phyloP scores from a whole-genome alignment of 2,888 invertebrate genomes.

The Germaria angustata region DNA sequence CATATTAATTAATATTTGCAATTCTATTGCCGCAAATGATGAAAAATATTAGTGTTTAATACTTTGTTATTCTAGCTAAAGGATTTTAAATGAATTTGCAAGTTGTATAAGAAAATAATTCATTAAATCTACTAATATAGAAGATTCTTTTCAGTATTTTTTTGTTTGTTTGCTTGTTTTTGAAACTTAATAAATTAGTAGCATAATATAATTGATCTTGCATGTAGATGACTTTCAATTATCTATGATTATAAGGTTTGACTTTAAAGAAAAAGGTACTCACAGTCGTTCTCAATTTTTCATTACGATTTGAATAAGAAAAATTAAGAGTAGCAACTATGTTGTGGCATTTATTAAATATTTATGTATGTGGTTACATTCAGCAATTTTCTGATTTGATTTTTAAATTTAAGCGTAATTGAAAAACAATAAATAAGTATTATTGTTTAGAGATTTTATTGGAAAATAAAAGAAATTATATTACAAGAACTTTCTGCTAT shows the following conservation, averaged over 20 bases:
- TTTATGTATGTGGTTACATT: background rate
- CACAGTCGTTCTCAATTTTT: background rate
- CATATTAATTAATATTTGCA: background rate
- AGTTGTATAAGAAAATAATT: conserved; percentile 14
- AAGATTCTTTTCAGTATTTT: conserved; percentile 42
- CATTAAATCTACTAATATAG: conserved; percentile 64
- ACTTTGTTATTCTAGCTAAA: conserved; percentile 62
- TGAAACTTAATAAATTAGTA: conserved; percentile 41
- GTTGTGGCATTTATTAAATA: background rate
- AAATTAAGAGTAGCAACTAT: background rate
- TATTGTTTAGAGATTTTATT: background rate
- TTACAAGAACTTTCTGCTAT: conserved; percentile 49
- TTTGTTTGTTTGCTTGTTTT: conserved; percentile 5
- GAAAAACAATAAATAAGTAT: background rate
- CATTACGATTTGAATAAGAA: background rate
- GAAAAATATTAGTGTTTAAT: conserved; percentile 49
- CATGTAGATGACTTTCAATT: conserved; percentile 46
- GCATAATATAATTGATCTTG: conserved; percentile 18
- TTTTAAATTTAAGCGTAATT: conserved; percentile 36
- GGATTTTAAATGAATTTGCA: conserved; percentile 13
- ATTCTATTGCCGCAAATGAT: background rate
- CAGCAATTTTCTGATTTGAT: background rate
- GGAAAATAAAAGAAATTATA: background rate
- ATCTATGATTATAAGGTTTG: conserved; percentile 30
- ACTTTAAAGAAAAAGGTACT: conserved; percentile 36